Percentiles rank a stretch among this genome's conserved stretches.
These are phyloP conservation scores for Drosophila ogumai DNA, from an alignment of 1,140 invertebrate species.

Conservation along the genomic window DNA sequence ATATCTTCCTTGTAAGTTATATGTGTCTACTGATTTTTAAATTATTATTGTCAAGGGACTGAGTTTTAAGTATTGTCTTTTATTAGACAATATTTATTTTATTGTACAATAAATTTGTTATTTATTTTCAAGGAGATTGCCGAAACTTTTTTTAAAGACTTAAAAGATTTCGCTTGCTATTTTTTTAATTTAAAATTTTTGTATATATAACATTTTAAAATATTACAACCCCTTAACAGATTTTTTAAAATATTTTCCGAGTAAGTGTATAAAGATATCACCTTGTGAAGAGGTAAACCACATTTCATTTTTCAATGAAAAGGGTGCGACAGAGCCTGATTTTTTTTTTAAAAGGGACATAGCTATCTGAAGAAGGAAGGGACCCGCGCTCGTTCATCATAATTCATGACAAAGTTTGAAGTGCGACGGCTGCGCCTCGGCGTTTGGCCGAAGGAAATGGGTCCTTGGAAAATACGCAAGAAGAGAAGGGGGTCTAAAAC, in stretches of 20 bases:
- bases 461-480: slow-evolving; percentile 10
- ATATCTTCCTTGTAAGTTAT: too few species aligned
- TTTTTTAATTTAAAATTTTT: too few species aligned
- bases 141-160: too few species aligned
- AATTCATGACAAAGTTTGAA: slow-evolving; percentile 84
- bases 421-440: slow-evolving; percentile 68
- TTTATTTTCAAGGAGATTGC: too few species aligned
- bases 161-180: too few species aligned
- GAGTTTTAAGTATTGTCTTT: too few species aligned
- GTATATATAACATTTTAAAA: not conserved
- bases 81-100: too few species aligned
- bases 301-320: slow-evolving; percentile 66
- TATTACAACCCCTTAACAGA: not conserved
- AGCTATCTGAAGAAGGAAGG: not conserved
- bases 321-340: slow-evolving; percentile 64
- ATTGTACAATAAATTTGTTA: too few species aligned
- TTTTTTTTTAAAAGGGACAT: slow-evolving; percentile 19
- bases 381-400: slow-evolving; percentile 73
- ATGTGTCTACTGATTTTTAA: too few species aligned
- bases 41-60: too few species aligned
- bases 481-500: not conserved
- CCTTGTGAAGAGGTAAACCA: not conserved
- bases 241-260: not conserved
- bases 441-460: slow-evolving; percentile 51
- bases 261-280: slow-evolving; percentile 12